Evolutionary conservation across 2,888 invertebrate species (phyloP), one percentile per base, ranked within the genome.

Genomic region (Cryptus armator): DNA sequence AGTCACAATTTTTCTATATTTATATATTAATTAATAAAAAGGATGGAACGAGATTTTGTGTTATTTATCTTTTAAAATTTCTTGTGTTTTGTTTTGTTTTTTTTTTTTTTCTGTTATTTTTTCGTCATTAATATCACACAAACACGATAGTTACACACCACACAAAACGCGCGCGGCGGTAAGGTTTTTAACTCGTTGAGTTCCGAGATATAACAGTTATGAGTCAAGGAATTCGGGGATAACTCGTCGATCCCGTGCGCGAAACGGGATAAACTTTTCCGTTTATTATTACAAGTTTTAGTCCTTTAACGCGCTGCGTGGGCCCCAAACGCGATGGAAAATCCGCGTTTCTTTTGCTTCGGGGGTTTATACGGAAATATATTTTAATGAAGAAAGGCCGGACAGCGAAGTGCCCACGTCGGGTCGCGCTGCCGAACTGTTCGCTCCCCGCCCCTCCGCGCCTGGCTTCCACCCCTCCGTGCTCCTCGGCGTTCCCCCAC

Each of bases 401-500:
- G 93, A 93, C 93, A 93, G 93, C 93, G 93, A 93, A 93, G 93
- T 93, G 93, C 93, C 93, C 93, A 92, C 92, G 92, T 93, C 93
- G 93, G 93, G 93, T 93, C 92, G 93, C 93, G 92, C 93, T 92
- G 93, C 93, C 93, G 92, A 93, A 93, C 93, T 93, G 93, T 86
- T 91, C 90, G 91, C 90, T 93, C 93, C 92, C 93, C 93, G 93
- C 93, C 93, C 93, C 92, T 91, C 92, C 91, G 89, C 89, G 87
- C 86, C 88, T 88, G 83, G 86, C 81, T 87, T 88, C 88, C 87
- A 82, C 88, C 88, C 87, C 88, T 83, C 88, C 81, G 76, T 66
- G 37, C 75, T 70, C 56, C 4, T 44, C 9, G 19, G 89, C 86
- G 89, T 88, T 87, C 89, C 90, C 87, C 92, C 92, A 91, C 92